Percentiles rank a stretch among this genome's conserved stretches.
Conservation (phyloP, 2,113 vertebrate species). For the Coracopsis vasa region DNA sequence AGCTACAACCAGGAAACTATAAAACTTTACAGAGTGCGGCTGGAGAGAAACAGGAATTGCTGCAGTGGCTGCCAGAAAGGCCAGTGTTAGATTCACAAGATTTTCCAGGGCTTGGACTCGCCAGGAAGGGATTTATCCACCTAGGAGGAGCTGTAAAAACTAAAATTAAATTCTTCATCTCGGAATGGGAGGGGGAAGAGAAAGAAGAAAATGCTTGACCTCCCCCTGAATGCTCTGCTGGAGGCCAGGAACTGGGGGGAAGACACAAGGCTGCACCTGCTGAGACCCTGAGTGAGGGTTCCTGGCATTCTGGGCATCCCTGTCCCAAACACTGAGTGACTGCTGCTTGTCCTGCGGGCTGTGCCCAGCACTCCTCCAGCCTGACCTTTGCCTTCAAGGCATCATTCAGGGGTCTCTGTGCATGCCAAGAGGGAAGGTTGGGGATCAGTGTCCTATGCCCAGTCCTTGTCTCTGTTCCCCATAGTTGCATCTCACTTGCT, state of each 20-base stretch:
- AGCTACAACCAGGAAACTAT: slow-evolving; percentile 71
- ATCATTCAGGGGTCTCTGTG: background rate
- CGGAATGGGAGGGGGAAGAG: slow-evolving; percentile 1
- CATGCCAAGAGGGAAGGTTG: background rate
- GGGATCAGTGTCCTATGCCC: background rate
- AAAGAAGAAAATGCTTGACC: slow-evolving; percentile 25
- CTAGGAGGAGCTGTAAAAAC: slow-evolving; percentile 67
- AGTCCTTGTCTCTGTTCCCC: accelerated
- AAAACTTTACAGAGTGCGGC: slow-evolving; percentile 74
- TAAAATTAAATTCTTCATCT: slow-evolving; percentile 73
- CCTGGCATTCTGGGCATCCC: accelerated
- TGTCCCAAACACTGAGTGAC: background rate
- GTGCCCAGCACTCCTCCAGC: background rate
- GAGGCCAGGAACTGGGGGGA: background rate
- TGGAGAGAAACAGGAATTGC: slow-evolving; percentile 71
- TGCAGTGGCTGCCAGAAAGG: slow-evolving; percentile 63
- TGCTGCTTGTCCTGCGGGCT: background rate
- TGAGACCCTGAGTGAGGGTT: background rate
- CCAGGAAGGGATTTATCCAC: slow-evolving; percentile 70
- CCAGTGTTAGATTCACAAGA: slow-evolving; percentile 61
- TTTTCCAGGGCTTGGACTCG: slow-evolving; percentile 68
- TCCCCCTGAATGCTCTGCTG: background rate
- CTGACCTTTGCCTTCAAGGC: background rate
- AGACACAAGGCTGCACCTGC: slow-evolving; percentile 9
- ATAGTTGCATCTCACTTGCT: background rate